A percentile compares a stretch with the other conserved stretches of the same genome.
These are phyloP conservation scores for Peromyscus maniculatus DNA, from an alignment of 2,113 vertebrate species.

Conservation along the genomic window DNA sequence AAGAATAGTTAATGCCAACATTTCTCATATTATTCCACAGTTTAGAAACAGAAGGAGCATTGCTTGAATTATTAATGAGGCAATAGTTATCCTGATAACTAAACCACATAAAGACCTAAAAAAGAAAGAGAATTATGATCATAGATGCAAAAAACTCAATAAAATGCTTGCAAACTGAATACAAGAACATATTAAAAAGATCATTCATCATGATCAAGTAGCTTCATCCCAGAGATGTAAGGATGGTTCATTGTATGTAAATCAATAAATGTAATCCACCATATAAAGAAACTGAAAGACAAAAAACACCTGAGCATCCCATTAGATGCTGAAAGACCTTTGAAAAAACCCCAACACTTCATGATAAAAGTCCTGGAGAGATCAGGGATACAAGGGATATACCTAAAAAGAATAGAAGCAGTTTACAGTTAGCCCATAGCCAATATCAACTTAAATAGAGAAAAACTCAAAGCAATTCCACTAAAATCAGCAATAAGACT, in stretches of 20 bases:
- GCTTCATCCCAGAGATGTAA: background rate
- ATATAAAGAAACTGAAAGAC: background rate
- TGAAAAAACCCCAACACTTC: background rate
- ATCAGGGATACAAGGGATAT: background rate
- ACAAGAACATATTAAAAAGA: background rate
- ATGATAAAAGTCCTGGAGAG: background rate
- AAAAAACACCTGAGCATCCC: background rate
- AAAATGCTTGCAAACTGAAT: background rate
- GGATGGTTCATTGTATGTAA: background rate
- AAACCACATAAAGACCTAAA: background rate
- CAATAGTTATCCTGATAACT: background rate
- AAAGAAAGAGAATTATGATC: background rate
- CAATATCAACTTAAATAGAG: background rate
- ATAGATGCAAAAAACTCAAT: background rate
- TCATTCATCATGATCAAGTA: background rate
- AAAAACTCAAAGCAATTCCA: background rate
- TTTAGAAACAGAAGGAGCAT: background rate
- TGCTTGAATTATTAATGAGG: background rate
- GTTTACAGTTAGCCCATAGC: background rate
- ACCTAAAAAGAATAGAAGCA: background rate
- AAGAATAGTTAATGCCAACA: background rate
- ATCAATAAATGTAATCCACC: background rate
- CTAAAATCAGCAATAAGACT: background rate
- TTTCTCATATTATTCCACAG: background rate
- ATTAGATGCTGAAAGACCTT: background rate